Conservation (phyloP, 2,888 invertebrate species). For the Metellina segmentata region DNA sequence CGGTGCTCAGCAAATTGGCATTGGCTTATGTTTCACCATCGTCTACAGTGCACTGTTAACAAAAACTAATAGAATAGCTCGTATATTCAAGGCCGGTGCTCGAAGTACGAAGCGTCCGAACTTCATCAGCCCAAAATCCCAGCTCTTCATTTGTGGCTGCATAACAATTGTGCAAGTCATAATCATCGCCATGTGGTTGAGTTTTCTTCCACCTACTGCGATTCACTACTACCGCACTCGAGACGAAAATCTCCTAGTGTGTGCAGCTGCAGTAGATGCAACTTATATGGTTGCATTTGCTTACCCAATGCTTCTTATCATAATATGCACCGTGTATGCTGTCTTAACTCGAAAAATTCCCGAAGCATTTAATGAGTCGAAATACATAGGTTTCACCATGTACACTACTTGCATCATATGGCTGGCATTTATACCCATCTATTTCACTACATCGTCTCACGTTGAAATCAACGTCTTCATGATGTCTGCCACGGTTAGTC, state of each 20-base stretch:
- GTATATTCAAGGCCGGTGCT: constrained; percentile 80
- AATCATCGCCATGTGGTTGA: constrained; percentile 95
- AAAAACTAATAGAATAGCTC: constrained; percentile 81
- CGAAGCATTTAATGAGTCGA: constrained; percentile 82
- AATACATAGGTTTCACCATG: constrained; percentile 86
- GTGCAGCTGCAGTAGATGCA: constrained; percentile 92
- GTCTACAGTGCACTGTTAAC: constrained; percentile 82
- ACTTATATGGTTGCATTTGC: constrained; percentile 86
- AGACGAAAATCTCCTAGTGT: constrained; percentile 95
- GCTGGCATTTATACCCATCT: constrained; percentile 83
- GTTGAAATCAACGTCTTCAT: constrained; percentile 94
- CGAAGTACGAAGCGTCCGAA: constrained; percentile 81
- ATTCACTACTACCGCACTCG: constrained; percentile 94
- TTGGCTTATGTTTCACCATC: constrained; percentile 81
- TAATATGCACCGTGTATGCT: constrained; percentile 84
- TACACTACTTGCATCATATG: constrained; percentile 91
- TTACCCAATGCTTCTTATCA: constrained; percentile 93
- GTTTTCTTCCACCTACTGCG: constrained; percentile 93
- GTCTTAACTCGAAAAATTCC: constrained; percentile 82
- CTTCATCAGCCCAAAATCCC: constrained; percentile 82
- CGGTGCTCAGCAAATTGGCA: constrained; percentile 81
- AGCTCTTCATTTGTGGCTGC: constrained; percentile 81
- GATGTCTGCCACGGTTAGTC: constrained; percentile 96
- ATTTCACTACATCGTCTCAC: constrained; percentile 83
- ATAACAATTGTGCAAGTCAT: constrained; percentile 82